A percentile compares a stretch with the other conserved stretches of the same genome.
Conservation (phyloP, 2,797 vertebrate species). For the Dermochelys coriacea region DNA sequence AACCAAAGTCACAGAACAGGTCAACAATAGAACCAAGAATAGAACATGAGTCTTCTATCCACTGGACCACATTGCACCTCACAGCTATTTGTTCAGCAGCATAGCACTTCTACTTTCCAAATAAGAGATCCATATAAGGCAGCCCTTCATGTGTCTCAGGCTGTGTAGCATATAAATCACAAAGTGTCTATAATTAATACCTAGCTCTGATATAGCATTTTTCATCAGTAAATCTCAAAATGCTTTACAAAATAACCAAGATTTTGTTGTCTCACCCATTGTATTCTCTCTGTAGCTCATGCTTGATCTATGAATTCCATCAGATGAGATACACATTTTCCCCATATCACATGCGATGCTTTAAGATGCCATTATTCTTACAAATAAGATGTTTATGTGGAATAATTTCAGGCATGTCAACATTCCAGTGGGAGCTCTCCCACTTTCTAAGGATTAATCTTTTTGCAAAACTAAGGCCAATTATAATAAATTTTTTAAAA, state of each 20-base stretch:
- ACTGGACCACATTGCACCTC: not conserved
- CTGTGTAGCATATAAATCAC: rapidly evolving
- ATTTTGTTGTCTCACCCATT: not conserved
- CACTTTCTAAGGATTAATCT: not conserved
- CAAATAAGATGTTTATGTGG: rapidly evolving
- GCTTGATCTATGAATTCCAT: not conserved
- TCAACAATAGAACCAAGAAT: not conserved
- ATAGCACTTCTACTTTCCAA: not conserved
- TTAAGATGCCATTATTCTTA: rapidly evolving
- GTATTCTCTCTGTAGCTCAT: not conserved
- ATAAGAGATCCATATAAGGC: not conserved
- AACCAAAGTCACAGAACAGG: not conserved
- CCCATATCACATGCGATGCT: not conserved
- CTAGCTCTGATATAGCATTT: not conserved
- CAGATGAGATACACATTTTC: not conserved
- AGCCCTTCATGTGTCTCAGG: not conserved
- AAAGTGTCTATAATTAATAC: not conserved
- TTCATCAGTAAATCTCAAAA: not conserved
- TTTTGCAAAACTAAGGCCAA: not conserved
- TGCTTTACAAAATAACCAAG: not conserved
- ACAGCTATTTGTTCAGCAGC: not conserved
- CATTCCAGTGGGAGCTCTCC: not conserved
- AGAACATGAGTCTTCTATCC: not conserved
- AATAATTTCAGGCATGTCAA: rapidly evolving
- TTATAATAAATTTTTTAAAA: not conserved